Evolutionary conservation across 2,888 invertebrate genomes (phyloP).

Genomic region (Anarsia innoxiella): DNA sequence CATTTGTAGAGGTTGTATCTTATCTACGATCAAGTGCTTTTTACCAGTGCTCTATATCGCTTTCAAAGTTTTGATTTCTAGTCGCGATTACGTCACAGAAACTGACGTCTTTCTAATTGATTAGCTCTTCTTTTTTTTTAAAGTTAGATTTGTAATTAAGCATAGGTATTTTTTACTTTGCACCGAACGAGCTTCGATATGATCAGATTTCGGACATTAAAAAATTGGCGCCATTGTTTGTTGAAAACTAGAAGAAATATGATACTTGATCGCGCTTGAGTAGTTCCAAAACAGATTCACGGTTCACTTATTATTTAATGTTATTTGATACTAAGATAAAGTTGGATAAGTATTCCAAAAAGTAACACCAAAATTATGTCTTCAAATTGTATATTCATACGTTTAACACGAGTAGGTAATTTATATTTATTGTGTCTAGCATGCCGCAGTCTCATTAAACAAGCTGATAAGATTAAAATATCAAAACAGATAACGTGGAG

Average conservation of each 20-base stretch:
- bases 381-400: constrained; percentile 13
- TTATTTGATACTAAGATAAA: constrained; percentile 26
- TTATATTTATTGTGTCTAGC: constrained; percentile 32
- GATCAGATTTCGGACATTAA: constrained; percentile 18
- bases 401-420: constrained; percentile 31
- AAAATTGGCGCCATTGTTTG: constrained; percentile 54
- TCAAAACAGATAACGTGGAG: constrained; percentile 31
- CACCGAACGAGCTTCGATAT: constrained; percentile 5
- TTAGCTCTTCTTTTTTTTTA: constrained; percentile 5
- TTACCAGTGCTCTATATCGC: constrained; percentile 8
- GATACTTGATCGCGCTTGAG: constrained; percentile 50
- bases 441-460: constrained; percentile 35
- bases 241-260: constrained; percentile 38
- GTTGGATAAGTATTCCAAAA: no score
- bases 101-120: constrained; percentile 2
- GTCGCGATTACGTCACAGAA: constrained; percentile 4
- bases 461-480: constrained; percentile 42
- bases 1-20: no score
- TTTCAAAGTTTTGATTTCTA: constrained; percentile 5
- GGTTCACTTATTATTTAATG: constrained; percentile 36
- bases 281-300: constrained; percentile 48
- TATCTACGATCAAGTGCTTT: constrained; percentile 7
- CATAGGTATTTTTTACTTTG: constrained; percentile 8
- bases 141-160: not conserved
- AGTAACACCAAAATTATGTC: not conserved